Evolutionary conservation across 2,113 vertebrate genomes (phyloP), one percentile per base, ranked within the genome.

Genomic region (Cinclus mexicanus): DNA sequence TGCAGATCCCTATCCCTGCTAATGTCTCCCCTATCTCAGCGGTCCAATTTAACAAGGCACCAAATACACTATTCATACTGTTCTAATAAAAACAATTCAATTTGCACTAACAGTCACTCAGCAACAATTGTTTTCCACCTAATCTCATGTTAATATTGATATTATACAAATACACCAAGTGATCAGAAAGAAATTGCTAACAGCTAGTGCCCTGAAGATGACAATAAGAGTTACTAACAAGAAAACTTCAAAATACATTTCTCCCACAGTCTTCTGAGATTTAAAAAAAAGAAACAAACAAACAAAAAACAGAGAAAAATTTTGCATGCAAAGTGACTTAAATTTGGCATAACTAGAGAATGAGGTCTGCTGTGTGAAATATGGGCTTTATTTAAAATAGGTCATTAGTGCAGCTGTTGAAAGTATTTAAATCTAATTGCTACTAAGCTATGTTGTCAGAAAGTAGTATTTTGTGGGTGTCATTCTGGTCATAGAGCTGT

Each of bases 341-440:
- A 52, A 87, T 83, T 85, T 83, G 63, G n/a, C 57, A 55, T 35
- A 69, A 31, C 10, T 75, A 70, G 24, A 74, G 29, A 70, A 13
- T 35, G 55, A 78, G 28, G 44, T 68, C 74, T 33, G 59, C 33
- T 87, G 25, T 44, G 29, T 65, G 70, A 76, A 93, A 71, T 74
- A 59, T 17, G 16, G 28, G 12, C 3, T 87, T 79, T 69, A 69
- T 89, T 91, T 89, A 57, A 70, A 92, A 69, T 7, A 83, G 25
- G 21, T 61, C 57, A 87, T 87, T 93, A 87, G 29, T 72, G 46
- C 65, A 87, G 81, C 67, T 69, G 57, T 53, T 82, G 39, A 63
- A 80, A 85, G 6, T 61, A 41, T 79, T 95, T 84, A 90, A 78
- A 50, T 42, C n/a, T 95, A 93, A 91, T 87, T 91, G 46, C 42